Base-by-base conservation (phyloP, 2,113 vertebrate genomes). In the Tragelaphus scriptus region DNA sequence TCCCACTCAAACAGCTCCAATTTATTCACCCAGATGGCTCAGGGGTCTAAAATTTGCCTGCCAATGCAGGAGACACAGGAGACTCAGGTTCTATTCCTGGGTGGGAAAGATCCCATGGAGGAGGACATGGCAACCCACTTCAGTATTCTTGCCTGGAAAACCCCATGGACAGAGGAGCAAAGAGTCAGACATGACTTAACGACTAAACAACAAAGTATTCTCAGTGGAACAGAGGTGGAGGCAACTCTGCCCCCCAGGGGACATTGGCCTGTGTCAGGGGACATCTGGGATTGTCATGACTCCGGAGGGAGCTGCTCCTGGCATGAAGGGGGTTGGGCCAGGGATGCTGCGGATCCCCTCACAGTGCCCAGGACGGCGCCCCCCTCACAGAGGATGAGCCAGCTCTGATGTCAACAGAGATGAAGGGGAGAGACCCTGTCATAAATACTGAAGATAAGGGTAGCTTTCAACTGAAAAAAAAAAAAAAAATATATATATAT, bases 321-420 rank as follows among this genome's bases (percentile, higher is more conserved):
- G 88, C 53, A 75, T 40, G 1, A 28, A 53, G 53, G 28, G 44
- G 12, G 12, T 47, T n/a, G 63, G 58, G 25, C 56, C 61, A 25
- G 53, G 81, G 71, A 25, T 3, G 59, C 88, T 75, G 28, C 1
- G 12, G 21, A 51, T 23, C n/a, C 2, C 19, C 58, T 51, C 59
- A 47, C 19, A 8, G 68, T 28, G 40, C 58, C 81, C 4, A 32
- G 80, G 81, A 86, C 0, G 0, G 11, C 5, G 0, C 16, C 32
- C 55, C 44, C 44, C 28, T 32, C 8, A 12, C 30, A 21, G 55
- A 61, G 68, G 53, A 8, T 26, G 53, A 61, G 32, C 63, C 3
- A 0, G 32, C 23, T 61, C 17, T 8, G 2, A 1, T 2, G 51
- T 81, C 75, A 55, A 14, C 40, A 26, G 32, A n/a, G 13, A 30